Percentiles rank a stretch among this genome's conserved stretches.
Evolutionary conservation across 2,113 vertebrate genomes (phyloP).

Genomic region (Cochlearius cochlearius): DNA sequence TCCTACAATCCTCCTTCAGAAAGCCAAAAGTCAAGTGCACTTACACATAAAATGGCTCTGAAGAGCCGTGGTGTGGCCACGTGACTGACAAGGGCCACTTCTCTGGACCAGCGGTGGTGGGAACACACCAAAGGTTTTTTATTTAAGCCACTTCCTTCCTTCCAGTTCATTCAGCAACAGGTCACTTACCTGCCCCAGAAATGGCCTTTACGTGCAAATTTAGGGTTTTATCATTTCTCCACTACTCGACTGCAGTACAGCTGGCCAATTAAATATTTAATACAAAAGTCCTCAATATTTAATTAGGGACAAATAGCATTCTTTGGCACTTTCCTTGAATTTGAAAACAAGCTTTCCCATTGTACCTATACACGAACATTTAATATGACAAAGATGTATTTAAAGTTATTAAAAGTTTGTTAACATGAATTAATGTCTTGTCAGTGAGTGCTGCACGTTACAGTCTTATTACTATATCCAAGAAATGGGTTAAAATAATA

Average conservation of each 20-base stretch:
- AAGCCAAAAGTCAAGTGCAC: background rate
- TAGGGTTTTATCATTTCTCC: constrained; percentile 37
- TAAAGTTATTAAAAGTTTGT: background rate
- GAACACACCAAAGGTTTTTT: background rate
- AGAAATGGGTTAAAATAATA: background rate
- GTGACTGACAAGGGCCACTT: background rate
- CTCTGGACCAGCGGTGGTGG: background rate
- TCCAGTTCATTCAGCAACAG: background rate
- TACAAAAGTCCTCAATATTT: constrained; percentile 68
- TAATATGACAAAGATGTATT: background rate
- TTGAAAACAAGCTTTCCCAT: constrained; percentile 29
- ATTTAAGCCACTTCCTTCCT: background rate
- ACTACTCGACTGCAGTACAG: constrained; percentile 32
- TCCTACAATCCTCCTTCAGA: background rate
- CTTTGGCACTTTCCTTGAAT: constrained; percentile 21
- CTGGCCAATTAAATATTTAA: constrained; percentile 75
- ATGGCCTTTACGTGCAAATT: constrained; percentile 9
- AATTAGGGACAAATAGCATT: constrained; percentile 65
- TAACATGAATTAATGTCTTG: background rate
- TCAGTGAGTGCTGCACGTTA: background rate
- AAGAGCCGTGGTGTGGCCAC: background rate
- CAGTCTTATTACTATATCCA: background rate
- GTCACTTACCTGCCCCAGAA: background rate
- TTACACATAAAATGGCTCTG: background rate
- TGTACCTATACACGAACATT: background rate